Base-by-base conservation (phyloP, 2,888 invertebrate genomes). In the Agrilus mali region DNA sequence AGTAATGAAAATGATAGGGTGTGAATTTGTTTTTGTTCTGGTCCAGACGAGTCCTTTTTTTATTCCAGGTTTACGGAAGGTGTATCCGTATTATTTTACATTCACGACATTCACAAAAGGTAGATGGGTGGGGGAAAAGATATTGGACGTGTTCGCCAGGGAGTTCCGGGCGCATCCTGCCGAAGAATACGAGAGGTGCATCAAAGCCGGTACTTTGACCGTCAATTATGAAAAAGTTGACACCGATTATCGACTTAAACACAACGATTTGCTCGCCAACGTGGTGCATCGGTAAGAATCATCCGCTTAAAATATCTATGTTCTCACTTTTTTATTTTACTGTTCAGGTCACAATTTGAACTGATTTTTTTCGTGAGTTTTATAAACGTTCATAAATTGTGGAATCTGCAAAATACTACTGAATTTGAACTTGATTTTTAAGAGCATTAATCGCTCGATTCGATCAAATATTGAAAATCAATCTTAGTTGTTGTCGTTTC, bases 41-140 rank as follows among this genome's bases (percentile, higher is more conserved):
- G 27, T 27, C 10, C 27, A 27, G 10, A 10, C 8, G 27, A 27
- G 27, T 5, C 27, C 4, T 45, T 51, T n/a, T 47, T 53, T 47
- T 53, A 48, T 66, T 71, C 16, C 75, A 90, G 93, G 92, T 55
- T 77, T 95, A 54, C 76, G 95, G 54, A 95, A 96, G 74, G 95
- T 96, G 2, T 93, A 92, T 66, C 96, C 96, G 0, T 96, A 96
- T 71, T 89, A 90, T 70, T 96, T 92, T 72, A 92, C 90, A 47
- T 96, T 94, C 70, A 88, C 90, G 49, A 92, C 94, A 33, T 94
- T 90, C 71, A 92, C 92, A 48, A 96, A 96, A 71, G 92, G 93
- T 7, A 77, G 95, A 57, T 96, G 95, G 95, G 89, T 93, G 3
- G 94, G 93, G 4, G 88, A 89, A 66, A 84, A 84, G 63, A 86